Base-by-base conservation (phyloP, 2,888 invertebrate species). In the Netelia melanura region DNA sequence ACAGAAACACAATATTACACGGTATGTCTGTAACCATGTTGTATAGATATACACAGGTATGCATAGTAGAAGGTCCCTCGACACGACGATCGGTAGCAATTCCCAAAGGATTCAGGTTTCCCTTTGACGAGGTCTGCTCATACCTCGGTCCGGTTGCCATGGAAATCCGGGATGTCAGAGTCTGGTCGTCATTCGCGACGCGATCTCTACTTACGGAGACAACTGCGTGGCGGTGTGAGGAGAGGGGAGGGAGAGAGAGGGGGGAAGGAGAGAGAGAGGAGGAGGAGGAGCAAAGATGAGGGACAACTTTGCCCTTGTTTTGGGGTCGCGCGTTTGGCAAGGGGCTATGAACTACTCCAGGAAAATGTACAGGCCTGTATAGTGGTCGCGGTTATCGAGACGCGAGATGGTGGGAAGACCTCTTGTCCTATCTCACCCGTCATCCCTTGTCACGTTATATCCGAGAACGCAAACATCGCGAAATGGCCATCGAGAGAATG, bases 81-180 rank as follows among this genome's bases (percentile, higher is more conserved):
- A 75, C 70, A 79, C 72, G 48, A 48, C 54, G 71, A 48, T 76
- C 64, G 58, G 9, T 74, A 72, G 84, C 72, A 83, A 61, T 79
- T 78, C 85, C 85, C 84, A 79, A 74, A 86, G 84, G 74, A 70
- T 75, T 67, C 79, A 71, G 64, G 70, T 85, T 83, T 86, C 84
- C 78, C 86, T 87, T 86, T 87, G 84, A 87, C 80, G 78, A 70
- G 79, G 67, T 82, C 52, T n/a, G 17, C 23, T 44, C 23, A 6
- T 21, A 58, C 58, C 10, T 21, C 17, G 21, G 17, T 17, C 76
- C 23, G 78, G 87, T 89, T 88, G 86, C 87, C 85, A 87, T 88
- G 87, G 84, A 83, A 87, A 86, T 88, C 74, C 64, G 14, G 79
- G 71, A 81, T 81, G 85, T 84, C 85, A 84, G 72, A 83, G 74